phyloP scores from a whole-genome alignment of 2,888 invertebrate species.

The Cryptocephalus primarius region DNA sequence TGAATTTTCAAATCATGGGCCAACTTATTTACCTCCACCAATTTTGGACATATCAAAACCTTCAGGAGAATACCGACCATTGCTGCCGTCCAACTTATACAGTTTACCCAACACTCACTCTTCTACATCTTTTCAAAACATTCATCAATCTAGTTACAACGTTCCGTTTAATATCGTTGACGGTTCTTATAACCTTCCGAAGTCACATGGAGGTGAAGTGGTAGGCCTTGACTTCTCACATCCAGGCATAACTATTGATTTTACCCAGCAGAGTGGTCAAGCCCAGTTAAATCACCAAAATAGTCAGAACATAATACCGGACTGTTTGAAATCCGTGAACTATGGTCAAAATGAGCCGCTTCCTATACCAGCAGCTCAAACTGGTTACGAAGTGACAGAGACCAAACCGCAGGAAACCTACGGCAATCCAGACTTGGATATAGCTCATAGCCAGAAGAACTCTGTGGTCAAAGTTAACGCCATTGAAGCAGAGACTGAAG shows the following conservation, averaged over 20 bases:
- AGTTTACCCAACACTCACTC: constrained; percentile 42
- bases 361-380: constrained; percentile 9
- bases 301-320: constrained; percentile 16
- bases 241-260: constrained; percentile 23
- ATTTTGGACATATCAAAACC: constrained; percentile 39
- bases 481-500: constrained; percentile 18
- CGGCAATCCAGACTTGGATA: constrained; percentile 17
- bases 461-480: constrained; percentile 18
- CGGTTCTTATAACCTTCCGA: constrained; percentile 41
- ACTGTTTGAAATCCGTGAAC: constrained; percentile 30
- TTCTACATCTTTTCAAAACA: constrained; percentile 41
- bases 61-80: constrained; percentile 36
- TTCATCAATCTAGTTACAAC: constrained; percentile 39
- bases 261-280: constrained; percentile 14
- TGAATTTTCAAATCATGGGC: constrained; percentile 27
- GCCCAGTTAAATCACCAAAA: constrained; percentile 1
- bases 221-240: constrained; percentile 24
- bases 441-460: constrained; percentile 29
- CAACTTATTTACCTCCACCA: constrained; percentile 54
- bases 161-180: constrained; percentile 41
- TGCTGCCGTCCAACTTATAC: constrained; percentile 40
- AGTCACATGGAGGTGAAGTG: constrained; percentile 10
- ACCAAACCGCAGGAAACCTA: constrained; percentile 25
- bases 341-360: constrained; percentile 14
- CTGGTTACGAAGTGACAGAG: constrained; percentile 13